These are phyloP conservation scores for Sebastes itinus DNA, from an alignment of 2,797 vertebrate species.

Conservation along the genomic window DNA sequence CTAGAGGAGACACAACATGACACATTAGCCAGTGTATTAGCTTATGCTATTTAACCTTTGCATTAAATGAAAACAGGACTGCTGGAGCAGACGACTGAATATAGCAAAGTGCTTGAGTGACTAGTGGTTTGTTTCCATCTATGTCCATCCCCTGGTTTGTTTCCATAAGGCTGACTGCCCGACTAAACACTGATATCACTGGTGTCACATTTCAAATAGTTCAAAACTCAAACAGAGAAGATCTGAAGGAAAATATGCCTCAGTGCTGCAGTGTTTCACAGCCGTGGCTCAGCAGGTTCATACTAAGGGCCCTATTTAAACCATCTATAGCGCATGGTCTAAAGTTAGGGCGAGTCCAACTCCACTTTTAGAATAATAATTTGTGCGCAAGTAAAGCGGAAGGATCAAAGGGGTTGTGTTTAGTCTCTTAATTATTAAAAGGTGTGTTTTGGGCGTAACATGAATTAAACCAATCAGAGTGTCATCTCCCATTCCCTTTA, in stretches of 20 bases:
- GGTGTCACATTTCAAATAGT: slow-evolving; percentile 23
- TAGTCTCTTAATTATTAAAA: too few relatives aligned
- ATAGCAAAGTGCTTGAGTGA: neutral
- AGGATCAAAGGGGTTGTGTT: too few relatives aligned
- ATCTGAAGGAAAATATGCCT: neutral
- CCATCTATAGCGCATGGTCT: too few relatives aligned
- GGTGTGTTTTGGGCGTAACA: too few relatives aligned
- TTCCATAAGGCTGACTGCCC: neutral
- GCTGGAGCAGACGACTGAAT: neutral
- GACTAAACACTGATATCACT: slow-evolving; percentile 38
- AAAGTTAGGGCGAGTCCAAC: too few relatives aligned
- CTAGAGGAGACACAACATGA: slow-evolving; percentile 55
- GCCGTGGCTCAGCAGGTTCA: neutral
- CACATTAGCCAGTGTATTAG: neutral
- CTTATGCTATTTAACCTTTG: neutral
- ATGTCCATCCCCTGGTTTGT: slow-evolving; percentile 1
- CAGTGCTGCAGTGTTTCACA: neutral
- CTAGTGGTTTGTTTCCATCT: slow-evolving; percentile 4
- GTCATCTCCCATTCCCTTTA: too few relatives aligned
- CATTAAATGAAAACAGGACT: neutral
- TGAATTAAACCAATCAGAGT: too few relatives aligned
- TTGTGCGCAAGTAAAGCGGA: too few relatives aligned
- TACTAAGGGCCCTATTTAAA: too few relatives aligned
- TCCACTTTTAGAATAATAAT: too few relatives aligned
- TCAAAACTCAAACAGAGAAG: slow-evolving; percentile 3